Percentiles rank a stretch among this genome's conserved stretches.
Conservation (phyloP, 2,888 invertebrate genomes). For the Sphaerophoria taeniata region DNA sequence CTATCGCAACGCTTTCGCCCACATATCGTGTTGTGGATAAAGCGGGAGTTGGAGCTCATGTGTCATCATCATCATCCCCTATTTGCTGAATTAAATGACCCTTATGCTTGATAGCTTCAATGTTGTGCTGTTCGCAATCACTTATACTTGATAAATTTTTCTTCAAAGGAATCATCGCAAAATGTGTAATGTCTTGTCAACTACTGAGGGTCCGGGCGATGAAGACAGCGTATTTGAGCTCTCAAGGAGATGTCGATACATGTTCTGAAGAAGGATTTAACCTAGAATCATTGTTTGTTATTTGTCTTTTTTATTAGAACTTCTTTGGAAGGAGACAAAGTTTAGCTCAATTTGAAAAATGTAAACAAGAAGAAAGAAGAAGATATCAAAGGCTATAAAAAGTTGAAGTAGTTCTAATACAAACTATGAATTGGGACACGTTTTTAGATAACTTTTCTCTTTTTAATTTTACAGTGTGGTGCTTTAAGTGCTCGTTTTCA, state of each 20-base stretch:
- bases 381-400: slow-evolving; percentile 4
- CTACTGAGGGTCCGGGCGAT: not conserved
- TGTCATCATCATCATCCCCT: slow-evolving; percentile 66
- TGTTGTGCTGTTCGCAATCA: slow-evolving; percentile 57
- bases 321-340: no score
- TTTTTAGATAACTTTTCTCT: no score
- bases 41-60: not conserved
- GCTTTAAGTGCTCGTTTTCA: not conserved
- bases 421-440: slow-evolving; percentile 7
- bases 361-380: slow-evolving; percentile 11
- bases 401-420: not conserved
- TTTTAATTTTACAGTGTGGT: not conserved
- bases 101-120: slow-evolving; percentile 68
- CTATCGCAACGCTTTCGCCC: slow-evolving; percentile 15
- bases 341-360: no score
- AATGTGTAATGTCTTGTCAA: slow-evolving; percentile 9
- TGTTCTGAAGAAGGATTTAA: slow-evolving; percentile 32
- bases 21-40: not conserved
- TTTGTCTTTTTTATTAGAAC: no score
- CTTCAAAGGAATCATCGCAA: slow-evolving; percentile 46
- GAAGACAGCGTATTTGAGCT: not conserved
- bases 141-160: slow-evolving; percentile 46
- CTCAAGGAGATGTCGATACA: not conserved
- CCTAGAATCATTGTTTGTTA: slow-evolving; percentile 16
- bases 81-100: slow-evolving; percentile 74